phyloP scores from a whole-genome alignment of 1,140 invertebrate species.

The Colletes latitarsis region DNA sequence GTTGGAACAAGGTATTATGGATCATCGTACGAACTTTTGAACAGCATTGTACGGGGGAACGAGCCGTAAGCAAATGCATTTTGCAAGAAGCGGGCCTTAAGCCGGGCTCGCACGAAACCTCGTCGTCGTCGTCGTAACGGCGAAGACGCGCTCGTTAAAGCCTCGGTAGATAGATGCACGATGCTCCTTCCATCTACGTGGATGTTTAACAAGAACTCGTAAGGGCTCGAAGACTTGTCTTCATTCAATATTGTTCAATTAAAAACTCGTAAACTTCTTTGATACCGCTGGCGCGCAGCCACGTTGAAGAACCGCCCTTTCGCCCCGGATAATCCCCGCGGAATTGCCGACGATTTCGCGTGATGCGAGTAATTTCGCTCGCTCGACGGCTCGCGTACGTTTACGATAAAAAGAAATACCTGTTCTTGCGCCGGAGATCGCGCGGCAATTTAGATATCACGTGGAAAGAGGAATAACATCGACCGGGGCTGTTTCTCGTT shows the following conservation, averaged over 20 bases:
- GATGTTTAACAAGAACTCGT: conserved; percentile 30
- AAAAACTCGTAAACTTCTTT: conserved; percentile 28
- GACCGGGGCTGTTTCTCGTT: too few species aligned
- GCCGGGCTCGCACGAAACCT: conserved; percentile 17
- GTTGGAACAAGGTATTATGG: too few species aligned
- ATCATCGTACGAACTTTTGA: too few species aligned
- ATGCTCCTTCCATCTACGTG: neutral
- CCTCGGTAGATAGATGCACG: neutral
- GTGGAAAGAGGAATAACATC: neutral
- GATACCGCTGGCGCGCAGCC: neutral
- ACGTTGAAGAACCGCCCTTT: neutral
- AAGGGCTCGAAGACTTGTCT: neutral
- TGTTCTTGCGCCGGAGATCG: neutral
- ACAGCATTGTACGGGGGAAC: conserved; percentile 44
- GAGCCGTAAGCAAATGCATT: conserved; percentile 64
- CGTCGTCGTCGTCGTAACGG: conserved; percentile 11
- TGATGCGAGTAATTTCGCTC: conserved; percentile 33
- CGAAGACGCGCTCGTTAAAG: conserved; percentile 53
- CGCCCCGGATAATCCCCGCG: conserved; percentile 41
- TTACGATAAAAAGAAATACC: neutral
- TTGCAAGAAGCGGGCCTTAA: conserved; percentile 48
- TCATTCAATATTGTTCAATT: conserved; percentile 41
- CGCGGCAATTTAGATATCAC: conserved; percentile 14
- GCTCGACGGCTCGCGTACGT: neutral
- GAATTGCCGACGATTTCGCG: conserved; percentile 42